These are phyloP conservation scores for Sakesphorus luctuosus DNA, from an alignment of 2,113 vertebrate genomes.

Conservation along the genomic window DNA sequence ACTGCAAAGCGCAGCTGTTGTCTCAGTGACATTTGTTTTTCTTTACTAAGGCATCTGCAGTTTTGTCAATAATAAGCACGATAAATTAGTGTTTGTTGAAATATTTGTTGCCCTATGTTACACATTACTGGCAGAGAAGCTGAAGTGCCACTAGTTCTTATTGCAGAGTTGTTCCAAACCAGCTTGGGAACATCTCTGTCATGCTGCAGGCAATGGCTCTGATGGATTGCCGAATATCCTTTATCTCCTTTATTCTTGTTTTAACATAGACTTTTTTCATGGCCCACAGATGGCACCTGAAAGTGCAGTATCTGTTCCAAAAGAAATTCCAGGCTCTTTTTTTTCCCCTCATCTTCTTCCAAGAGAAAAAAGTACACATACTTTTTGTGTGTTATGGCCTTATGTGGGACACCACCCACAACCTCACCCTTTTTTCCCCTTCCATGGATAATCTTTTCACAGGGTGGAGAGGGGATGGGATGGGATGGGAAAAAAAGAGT, in stretches of 20 bases:
- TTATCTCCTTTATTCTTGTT: not conserved
- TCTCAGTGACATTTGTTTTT: not conserved
- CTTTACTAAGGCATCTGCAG: not conserved
- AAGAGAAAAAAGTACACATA: conserved; percentile 37
- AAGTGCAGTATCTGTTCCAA: conserved; percentile 51
- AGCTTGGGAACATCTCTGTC: not conserved
- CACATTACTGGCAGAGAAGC: not conserved
- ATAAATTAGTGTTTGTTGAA: not conserved
- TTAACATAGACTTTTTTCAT: not conserved
- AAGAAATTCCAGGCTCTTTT: conserved; percentile 44
- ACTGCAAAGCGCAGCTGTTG: not conserved
- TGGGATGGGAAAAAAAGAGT: conserved; percentile 47
- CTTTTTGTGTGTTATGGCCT: conserved; percentile 51
- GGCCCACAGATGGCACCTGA: conserved; percentile 61
- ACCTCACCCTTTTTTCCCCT: conserved; percentile 65
- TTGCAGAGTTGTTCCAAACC: not conserved
- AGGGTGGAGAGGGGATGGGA: conserved; percentile 46
- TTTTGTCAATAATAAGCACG: not conserved
- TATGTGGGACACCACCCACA: conserved; percentile 59
- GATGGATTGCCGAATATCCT: not conserved
- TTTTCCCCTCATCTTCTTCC: conserved; percentile 51
- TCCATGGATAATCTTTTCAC: conserved; percentile 59
- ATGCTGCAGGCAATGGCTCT: not conserved
- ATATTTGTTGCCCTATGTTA: not conserved
- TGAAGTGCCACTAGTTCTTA: not conserved